Evolutionary conservation across 2,113 vertebrate genomes (phyloP).

Genomic region (Gavialis gangeticus): DNA sequence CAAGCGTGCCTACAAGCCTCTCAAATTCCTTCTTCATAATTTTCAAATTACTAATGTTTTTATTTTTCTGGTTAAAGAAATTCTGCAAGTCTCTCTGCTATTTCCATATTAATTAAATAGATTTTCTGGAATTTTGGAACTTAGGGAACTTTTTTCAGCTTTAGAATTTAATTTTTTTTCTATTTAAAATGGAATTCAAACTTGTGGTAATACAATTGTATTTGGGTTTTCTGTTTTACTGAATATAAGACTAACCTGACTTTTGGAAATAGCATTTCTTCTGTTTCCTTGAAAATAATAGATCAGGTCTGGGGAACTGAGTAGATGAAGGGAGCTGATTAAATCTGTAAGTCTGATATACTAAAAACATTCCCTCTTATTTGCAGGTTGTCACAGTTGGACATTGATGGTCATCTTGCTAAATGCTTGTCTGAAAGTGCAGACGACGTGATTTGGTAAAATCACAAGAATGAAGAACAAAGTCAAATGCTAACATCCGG

Average conservation of each 20-base stretch:
- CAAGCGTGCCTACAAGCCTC: background rate
- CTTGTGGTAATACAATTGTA: background rate
- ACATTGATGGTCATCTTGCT: constrained; percentile 89
- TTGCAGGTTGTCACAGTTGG: constrained; percentile 86
- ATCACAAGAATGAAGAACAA: background rate
- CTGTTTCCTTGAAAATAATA: rapidly evolving
- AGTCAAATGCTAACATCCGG: background rate
- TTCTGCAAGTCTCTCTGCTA: background rate
- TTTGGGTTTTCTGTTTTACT: background rate
- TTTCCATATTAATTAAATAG: background rate
- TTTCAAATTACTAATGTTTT: background rate
- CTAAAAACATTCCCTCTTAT: background rate
- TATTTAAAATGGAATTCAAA: background rate
- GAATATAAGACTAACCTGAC: background rate
- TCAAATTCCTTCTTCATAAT: background rate
- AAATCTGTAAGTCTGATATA: background rate
- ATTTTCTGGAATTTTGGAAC: background rate
- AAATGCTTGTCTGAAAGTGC: constrained; percentile 90
- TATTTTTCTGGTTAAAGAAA: background rate
- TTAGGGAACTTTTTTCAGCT: background rate
- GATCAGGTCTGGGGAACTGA: background rate
- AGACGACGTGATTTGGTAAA: constrained; percentile 88
- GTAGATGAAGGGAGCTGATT: rapidly evolving
- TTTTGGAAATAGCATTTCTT: rapidly evolving
- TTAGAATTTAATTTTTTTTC: background rate